phyloP scores from a whole-genome alignment of 2,113 vertebrate species.

The rabbit (Oryctolagus cuniculus) region mOryCun1.1 NC_091448.1:21048501-21049000 shows the following conservation, averaged over 20 bases:
- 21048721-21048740: not conserved
- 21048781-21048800: not conserved
- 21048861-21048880: not conserved
- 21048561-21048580: not conserved
- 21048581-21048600: accelerated
- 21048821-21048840: not conserved
- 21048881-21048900: not conserved
- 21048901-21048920: not conserved
- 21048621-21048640: not conserved
- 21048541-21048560: not conserved
- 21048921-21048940: not conserved
- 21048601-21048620: accelerated
- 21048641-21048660: not conserved
- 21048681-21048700: not conserved
- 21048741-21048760: not conserved
- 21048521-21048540: not conserved
- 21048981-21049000: not conserved
- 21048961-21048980: not conserved
- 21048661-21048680: not conserved
- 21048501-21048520: not conserved
- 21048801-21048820: not conserved
- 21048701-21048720: not conserved
- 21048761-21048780: not conserved
- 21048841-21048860: not conserved
- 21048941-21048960: not conserved